phyloP scores from a whole-genome alignment of 2,888 invertebrate species.

The Campoplex capitator region DNA sequence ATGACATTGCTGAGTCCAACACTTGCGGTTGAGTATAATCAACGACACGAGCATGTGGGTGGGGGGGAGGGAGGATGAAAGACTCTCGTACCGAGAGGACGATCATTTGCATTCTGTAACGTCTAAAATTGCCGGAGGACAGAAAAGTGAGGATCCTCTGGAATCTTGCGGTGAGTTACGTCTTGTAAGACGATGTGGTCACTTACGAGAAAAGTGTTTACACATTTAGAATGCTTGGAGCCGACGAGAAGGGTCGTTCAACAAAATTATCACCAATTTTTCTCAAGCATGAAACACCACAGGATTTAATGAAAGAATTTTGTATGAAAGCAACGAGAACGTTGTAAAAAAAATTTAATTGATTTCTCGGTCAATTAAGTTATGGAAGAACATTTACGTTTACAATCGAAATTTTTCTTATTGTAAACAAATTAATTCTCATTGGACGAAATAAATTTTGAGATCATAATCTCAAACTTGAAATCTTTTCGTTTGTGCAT shows the following conservation, averaged over 20 bases:
- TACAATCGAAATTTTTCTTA: not conserved
- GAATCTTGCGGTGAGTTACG: conserved; percentile 54
- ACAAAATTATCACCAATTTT: not conserved
- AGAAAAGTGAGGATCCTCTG: conserved; percentile 5
- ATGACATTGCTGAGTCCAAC: conserved; percentile 24
- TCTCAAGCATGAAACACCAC: not conserved
- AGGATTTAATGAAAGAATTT: not conserved
- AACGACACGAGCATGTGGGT: conserved; percentile 10
- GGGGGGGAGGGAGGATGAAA: not conserved
- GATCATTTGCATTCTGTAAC: conserved; percentile 76
- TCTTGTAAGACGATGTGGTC: conserved; percentile 26
- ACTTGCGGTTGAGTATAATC: conserved; percentile 40
- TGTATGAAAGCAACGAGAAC: not conserved
- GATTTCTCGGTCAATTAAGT: not conserved
- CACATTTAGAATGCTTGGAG: not conserved
- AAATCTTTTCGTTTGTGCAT: not conserved
- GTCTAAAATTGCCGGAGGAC: conserved; percentile 8
- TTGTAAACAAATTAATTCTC: not conserved
- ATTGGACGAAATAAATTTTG: not conserved
- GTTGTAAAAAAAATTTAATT: not conserved
- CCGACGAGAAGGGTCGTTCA: not conserved
- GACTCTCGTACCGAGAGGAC: conserved; percentile 67
- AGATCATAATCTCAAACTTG: not conserved
- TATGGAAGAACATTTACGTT: not conserved
- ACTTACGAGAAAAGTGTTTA: not conserved